Base-by-base conservation (phyloP, 2,888 invertebrate genomes). In the Troides helena region DNA sequence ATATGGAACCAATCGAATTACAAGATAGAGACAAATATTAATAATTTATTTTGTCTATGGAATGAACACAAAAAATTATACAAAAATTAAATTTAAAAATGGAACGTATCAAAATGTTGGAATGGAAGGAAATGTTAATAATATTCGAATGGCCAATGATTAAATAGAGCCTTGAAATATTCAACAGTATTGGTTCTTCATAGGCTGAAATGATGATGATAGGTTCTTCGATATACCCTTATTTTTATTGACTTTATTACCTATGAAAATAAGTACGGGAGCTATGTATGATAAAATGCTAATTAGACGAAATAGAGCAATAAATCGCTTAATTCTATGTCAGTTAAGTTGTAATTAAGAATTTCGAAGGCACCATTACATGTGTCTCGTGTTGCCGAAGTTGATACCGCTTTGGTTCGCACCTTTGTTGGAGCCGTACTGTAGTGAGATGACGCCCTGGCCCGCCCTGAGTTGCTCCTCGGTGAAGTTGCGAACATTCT, bases 401-500 rank as follows among this genome's bases (percentile, higher is more conserved):
- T 97, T 99, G 86, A 99, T 97, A 70, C 99, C 99, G 75, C 98
- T 97, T 89, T 99, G 99, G 84, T 94, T 98, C 79, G 99, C 99
- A 43, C 99, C 99, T 91, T 99, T 99, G 94, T 99, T 99, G 81
- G 98, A 97, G 71, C 99, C 99, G 89, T 98, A 98, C 87, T 99
- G 99, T 70, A 99, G 94, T 67, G 97, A 97, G 86, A 99, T 99
- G 72, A 99, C 97, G 64, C 96, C 96, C 82, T 98, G 97, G 0
- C 98, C 98, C 18, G 98, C 98, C 74, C 97, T 95, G 76, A 99
- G 93, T 87, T 99, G 99, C 84, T 99, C 99, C 67, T 99, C 98
- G 18, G 97, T 95, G 93, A 99, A 99, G 83, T 97, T 95, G 74
- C 99, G 95, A 59, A 98, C 96, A 85, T 99, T 99, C 90, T 98